phyloP scores from a whole-genome alignment of 2,113 vertebrate genomes.

The Cephalophus harveyi region DNA sequence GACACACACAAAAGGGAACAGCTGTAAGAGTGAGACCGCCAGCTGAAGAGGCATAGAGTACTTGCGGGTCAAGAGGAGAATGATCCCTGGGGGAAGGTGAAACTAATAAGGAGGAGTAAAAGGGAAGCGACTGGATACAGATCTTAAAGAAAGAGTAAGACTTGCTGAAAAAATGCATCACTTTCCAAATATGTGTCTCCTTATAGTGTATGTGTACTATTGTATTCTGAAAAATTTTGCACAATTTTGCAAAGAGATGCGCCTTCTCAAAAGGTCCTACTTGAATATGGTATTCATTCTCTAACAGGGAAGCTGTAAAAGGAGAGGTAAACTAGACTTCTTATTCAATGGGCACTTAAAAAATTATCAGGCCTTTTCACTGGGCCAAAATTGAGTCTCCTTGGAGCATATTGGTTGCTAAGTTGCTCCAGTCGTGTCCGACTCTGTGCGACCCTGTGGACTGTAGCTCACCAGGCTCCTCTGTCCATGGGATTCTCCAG shows the following conservation, averaged over 20 bases:
- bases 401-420: background rate
- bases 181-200: background rate
- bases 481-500: background rate
- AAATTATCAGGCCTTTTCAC: background rate
- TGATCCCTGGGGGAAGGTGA: background rate
- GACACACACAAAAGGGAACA: background rate
- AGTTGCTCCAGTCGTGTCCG: background rate
- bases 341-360: background rate
- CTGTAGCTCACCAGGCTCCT: background rate
- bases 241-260: background rate
- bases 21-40: background rate
- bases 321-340: background rate
- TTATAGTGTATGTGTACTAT: background rate
- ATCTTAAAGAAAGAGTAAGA: background rate
- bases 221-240: background rate
- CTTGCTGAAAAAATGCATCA: background rate
- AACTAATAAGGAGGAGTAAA: background rate
- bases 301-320: background rate
- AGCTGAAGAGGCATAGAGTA: background rate
- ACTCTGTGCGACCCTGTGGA: background rate
- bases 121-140: background rate
- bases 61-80: background rate
- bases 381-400: background rate
- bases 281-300: background rate
- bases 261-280: background rate